Conservation (phyloP, 2,888 invertebrate species). For the Glaucopsyche alexis region DNA sequence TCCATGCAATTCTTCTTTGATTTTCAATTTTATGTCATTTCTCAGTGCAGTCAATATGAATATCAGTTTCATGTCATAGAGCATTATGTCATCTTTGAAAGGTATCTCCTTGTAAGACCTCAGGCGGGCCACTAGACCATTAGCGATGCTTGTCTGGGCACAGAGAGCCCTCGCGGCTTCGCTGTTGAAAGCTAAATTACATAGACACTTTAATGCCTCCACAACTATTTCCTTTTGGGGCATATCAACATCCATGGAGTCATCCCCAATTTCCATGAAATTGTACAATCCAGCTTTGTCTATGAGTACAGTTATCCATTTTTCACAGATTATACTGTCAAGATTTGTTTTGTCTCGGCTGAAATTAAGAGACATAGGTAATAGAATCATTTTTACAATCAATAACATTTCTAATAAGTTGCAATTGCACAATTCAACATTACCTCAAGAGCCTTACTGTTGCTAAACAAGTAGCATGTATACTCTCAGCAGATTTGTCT, state of each 20-base stretch:
- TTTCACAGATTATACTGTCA: constrained; percentile 83
- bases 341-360: constrained; percentile 90
- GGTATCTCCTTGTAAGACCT: constrained; percentile 83
- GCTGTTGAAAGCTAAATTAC: constrained; percentile 91
- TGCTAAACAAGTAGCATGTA: constrained; percentile 79
- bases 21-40: constrained; percentile 82
- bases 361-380: constrained; percentile 18
- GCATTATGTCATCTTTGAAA: constrained; percentile 85
- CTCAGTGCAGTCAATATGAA: constrained; percentile 94
- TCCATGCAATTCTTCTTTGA: constrained; percentile 85
- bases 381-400: neutral
- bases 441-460: constrained; percentile 85
- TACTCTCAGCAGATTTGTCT: constrained; percentile 60
- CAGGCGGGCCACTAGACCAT: constrained; percentile 86
- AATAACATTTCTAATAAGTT: neutral
- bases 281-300: constrained; percentile 82
- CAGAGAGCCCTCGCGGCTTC: constrained; percentile 66
- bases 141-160: constrained; percentile 81
- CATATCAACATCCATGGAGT: constrained; percentile 54
- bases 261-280: constrained; percentile 60
- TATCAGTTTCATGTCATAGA: constrained; percentile 92
- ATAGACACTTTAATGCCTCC: constrained; percentile 93
- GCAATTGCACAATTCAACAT: constrained; percentile 31
- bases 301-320: constrained; percentile 84
- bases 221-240: constrained; percentile 80